Conservation (phyloP, 2,888 invertebrate genomes). For the Mimas tiliae region DNA sequence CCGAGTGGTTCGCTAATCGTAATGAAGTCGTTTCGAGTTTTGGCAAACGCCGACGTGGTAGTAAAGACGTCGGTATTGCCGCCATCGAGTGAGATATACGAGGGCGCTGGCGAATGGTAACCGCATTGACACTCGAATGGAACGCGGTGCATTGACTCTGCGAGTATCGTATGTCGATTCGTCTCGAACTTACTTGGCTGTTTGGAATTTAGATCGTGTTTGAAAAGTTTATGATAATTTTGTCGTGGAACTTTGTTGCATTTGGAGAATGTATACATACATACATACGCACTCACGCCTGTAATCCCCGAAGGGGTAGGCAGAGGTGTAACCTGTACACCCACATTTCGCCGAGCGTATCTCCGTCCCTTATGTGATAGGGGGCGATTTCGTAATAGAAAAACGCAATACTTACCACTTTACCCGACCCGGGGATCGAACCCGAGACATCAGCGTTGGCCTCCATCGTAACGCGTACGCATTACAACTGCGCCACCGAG, state of each 20-base stretch:
- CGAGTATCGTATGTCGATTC: neutral
- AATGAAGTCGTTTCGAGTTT: slow-evolving; percentile 44
- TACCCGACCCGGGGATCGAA: too few species aligned
- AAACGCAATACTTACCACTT: too few species aligned
- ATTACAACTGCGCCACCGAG: too few species aligned
- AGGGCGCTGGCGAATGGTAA: slow-evolving; percentile 55
- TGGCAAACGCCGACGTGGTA: slow-evolving; percentile 50
- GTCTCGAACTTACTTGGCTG: neutral
- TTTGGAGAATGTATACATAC: too few species aligned
- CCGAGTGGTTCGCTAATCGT: slow-evolving; percentile 36
- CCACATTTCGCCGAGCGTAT: too few species aligned
- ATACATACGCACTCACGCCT: too few species aligned
- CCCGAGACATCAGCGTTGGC: too few species aligned
- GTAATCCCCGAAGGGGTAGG: too few species aligned
- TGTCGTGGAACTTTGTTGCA: neutral
- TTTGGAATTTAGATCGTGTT: neutral
- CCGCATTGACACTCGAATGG: slow-evolving; percentile 43
- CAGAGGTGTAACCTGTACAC: too few species aligned
- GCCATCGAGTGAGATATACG: slow-evolving; percentile 49
- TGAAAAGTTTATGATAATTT: neutral
- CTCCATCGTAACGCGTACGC: too few species aligned
- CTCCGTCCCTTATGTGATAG: too few species aligned
- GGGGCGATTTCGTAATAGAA: too few species aligned
- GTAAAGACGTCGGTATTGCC: slow-evolving; percentile 72
- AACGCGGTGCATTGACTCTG: slow-evolving; percentile 55